Conservation (phyloP, 2,113 vertebrate genomes). For the Atherinomorus stipes region DNA sequence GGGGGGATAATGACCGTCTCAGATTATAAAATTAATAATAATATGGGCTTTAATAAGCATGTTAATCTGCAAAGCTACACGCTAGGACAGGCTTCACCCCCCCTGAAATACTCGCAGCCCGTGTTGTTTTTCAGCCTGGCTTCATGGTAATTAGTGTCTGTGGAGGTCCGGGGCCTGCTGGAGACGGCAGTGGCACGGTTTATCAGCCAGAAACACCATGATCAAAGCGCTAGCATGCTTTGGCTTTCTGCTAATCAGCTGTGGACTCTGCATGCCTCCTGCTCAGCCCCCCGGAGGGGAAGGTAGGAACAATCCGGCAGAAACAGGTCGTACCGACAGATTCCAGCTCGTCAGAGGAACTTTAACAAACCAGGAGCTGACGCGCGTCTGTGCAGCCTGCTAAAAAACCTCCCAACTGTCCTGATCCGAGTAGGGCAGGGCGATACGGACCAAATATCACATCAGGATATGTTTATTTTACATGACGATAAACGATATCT, state of each 20-base stretch:
- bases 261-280: slow-evolving; percentile 57
- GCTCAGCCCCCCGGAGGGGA: slow-evolving; percentile 49
- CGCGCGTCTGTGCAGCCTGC: slow-evolving; percentile 36
- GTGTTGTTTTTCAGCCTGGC: slow-evolving; percentile 53
- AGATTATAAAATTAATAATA: neutral
- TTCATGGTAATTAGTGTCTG: slow-evolving; percentile 78
- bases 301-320: slow-evolving; percentile 36
- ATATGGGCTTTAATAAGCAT: slow-evolving; percentile 37
- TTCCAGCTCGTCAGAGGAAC: neutral
- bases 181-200: slow-evolving; percentile 81
- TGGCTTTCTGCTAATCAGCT: slow-evolving; percentile 81
- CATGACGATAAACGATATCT: too few species aligned
- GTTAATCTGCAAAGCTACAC: slow-evolving; percentile 49
- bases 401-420: slow-evolving; percentile 28
- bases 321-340: neutral
- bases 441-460: too few species aligned
- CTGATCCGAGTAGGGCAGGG: too few species aligned
- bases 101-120: slow-evolving; percentile 45
- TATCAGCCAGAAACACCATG: slow-evolving; percentile 78
- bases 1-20: slow-evolving; percentile 33
- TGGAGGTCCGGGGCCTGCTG: slow-evolving; percentile 73
- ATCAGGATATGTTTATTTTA: too few species aligned
- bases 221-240: slow-evolving; percentile 84
- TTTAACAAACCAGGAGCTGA: slow-evolving; percentile 16
- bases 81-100: slow-evolving; percentile 60